Evolutionary conservation across 2,113 vertebrate species (phyloP), one percentile per base, ranked within the genome.

Genomic region (Perognathus longimembris): DNA sequence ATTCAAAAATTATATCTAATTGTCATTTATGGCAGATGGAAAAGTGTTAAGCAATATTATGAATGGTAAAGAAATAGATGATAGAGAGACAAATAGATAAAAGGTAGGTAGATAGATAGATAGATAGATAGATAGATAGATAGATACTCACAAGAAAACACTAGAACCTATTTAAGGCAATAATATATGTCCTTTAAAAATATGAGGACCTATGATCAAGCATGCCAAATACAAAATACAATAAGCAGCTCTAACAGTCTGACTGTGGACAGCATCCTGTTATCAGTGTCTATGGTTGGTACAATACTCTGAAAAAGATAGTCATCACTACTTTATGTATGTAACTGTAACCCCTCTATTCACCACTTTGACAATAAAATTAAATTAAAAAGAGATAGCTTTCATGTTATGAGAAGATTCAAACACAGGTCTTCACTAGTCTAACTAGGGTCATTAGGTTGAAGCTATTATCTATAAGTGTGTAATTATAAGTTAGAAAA

Each of bases 1-100:
- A 88, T 38, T 93, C 57, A 78, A 76, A 15, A 93, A 81, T 77
- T 78, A 73, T 87, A 93, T 67, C 6, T 20, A 21, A 28, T 45
- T 12, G 7, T 7, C 92, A 54, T 66, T 90, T 79, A 59, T 28
- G 34, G 22, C 32, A 38, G 86, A 50, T 83, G 57, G 54, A 20
- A 76, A 80, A 74, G 66, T 59, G 17, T 24, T 93, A 22, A 30
- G 2, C 34, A 76, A 73, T 57, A 17, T 61, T 64, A 54, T 54
- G 50, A 79, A 36, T 8, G 76, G 28, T 45, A 54, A 80, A 7
- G 12, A 83, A 11, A 42, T 30, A 14, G 18, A 26, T 24, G 11
- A n/a, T n/a, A n/a, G n/a, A n/a, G n/a, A n/a, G n/a, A n/a, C n/a
- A n/a, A n/a, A n/a, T n/a, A n/a, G n/a, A n/a, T n/a, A n/a, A n/a